These are phyloP conservation scores for Rhagoletis pomonella DNA, from an alignment of 1,140 invertebrate species.

Conservation along the genomic window DNA sequence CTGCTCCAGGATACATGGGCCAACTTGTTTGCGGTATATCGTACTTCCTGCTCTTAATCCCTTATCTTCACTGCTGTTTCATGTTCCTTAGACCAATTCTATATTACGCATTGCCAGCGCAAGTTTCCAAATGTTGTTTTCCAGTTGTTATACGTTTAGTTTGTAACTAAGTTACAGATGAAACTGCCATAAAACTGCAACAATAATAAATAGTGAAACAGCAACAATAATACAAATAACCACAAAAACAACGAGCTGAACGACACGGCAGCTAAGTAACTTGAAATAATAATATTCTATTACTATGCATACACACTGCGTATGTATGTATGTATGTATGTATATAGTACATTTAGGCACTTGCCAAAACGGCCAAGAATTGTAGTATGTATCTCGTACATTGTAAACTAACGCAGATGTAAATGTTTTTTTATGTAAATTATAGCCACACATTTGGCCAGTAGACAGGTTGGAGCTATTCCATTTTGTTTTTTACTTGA, in stretches of 20 bases:
- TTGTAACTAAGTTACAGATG: conserved; percentile 34
- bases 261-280: conserved; percentile 40
- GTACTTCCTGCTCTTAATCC: conserved; percentile 14
- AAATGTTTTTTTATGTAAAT: neutral
- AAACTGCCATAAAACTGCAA: conserved; percentile 42
- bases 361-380: neutral
- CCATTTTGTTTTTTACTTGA: neutral
- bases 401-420: neutral
- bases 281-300: conserved; percentile 44
- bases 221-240: neutral
- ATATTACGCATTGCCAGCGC: neutral
- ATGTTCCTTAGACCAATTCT: neutral
- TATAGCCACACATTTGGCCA: neutral
- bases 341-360: conserved; percentile 18
- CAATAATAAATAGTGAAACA: neutral
- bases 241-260: neutral
- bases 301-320: neutral
- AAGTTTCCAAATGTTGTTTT: neutral
- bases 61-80: conserved; percentile 35
- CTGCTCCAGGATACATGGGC: conserved; percentile 3
- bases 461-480: conserved; percentile 6
- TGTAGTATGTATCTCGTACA: neutral
- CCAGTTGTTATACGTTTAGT: conserved; percentile 39
- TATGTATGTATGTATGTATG: too few species aligned
- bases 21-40: conserved; percentile 19